Evolutionary conservation across 2,888 invertebrate genomes (phyloP), one percentile per base, ranked within the genome.

Genomic region (Scrobipalpa costella): DNA sequence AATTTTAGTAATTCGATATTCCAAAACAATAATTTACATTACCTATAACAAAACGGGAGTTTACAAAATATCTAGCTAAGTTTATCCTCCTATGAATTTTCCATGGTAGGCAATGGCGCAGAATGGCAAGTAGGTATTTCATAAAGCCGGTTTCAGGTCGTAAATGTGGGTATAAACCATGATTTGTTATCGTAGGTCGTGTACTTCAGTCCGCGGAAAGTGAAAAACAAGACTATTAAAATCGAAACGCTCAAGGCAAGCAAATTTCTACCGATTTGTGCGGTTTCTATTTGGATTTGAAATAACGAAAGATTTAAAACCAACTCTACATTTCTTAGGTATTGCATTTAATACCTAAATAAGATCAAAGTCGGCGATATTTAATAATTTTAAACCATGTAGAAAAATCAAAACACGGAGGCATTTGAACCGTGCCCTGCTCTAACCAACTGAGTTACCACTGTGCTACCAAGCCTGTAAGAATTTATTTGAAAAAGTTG

Each of bases 171-270:
- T 49, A 52, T 33, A 34, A 55, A n/a, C 15, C 9, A 6, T n/a
- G 8, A 36, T 9, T 34, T 15, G 57, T 57, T 57, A 57, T 57
- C 57, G 57, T 57, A 57, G 57, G 57, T 57, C 57, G 38, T 36
- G 57, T 27, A 34, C 13, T 55, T 55, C 27, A 3, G 15, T 15
- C 5, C 34, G 34, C 34, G 49, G 49, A 27, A 27, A 47, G 47
- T 47, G 15, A 15, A 47, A 47, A 47, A 47, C n/a, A 47, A 47
- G 15, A 7, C 7, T 15, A 47, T 47, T 15, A 47, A 47, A 47
- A n/a, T 47, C 13, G n/a, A 47, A 47, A 15, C 15, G 1, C 7
- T 6, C 2, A 19, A 15, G 15, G 1, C 1, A 49, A 49, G 49
- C 17, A 49, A 49, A 19, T 49, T 49, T 49, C 49, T 19, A n/a